These are phyloP conservation scores for Myrmophylax atrothorax DNA, from an alignment of 2,113 vertebrate species.

Conservation along the genomic window DNA sequence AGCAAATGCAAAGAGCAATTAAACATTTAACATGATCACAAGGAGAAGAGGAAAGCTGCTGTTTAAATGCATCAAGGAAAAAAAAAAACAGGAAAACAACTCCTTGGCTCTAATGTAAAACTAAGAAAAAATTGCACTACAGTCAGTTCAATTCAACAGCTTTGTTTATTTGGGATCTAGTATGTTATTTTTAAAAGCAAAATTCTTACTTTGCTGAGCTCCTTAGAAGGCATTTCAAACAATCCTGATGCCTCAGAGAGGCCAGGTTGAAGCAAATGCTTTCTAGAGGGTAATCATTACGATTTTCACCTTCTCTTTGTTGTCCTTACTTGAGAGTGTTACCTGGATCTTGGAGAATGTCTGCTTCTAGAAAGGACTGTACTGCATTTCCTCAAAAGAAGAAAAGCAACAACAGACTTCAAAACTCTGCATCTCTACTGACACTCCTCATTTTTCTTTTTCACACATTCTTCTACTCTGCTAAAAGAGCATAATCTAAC, in stretches of 20 bases:
- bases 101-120: not conserved
- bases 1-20: conserved; percentile 69
- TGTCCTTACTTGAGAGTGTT: not conserved
- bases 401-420: not conserved
- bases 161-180: not conserved
- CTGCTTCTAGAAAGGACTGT: not conserved
- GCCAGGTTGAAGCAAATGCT: not conserved
- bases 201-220: not conserved
- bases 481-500: not conserved
- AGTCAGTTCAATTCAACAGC: not conserved
- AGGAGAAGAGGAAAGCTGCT: conserved; percentile 20
- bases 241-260: not conserved
- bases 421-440: not conserved
- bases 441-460: not conserved
- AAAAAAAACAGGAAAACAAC: not conserved
- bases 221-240: not conserved
- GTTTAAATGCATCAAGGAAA: not conserved
- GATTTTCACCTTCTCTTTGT: conserved; percentile 15
- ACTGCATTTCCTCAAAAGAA: not conserved
- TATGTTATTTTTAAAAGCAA: not conserved
- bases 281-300: not conserved
- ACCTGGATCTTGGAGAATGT: not conserved
- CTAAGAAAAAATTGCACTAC: not conserved
- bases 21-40: conserved; percentile 67
- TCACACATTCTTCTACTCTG: not conserved